These are phyloP conservation scores for Blastomussa wellsi DNA, from an alignment of 92 coral and sea anemone species.

Conservation along the genomic window DNA sequence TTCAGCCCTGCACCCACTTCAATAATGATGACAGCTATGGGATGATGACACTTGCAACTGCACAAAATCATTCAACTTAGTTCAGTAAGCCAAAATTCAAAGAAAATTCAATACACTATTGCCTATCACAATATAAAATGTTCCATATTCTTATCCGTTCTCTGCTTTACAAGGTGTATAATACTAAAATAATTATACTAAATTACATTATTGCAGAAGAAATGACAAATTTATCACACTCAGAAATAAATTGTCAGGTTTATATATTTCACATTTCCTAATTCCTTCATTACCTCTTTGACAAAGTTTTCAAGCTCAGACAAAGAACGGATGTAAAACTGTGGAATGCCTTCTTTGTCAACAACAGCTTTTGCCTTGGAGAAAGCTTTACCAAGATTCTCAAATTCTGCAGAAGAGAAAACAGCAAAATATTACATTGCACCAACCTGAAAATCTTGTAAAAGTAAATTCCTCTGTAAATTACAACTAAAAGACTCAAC, in stretches of 20 bases:
- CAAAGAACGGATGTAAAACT: conserved; percentile 77
- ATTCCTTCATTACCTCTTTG: conserved; percentile 72
- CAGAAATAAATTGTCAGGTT: not conserved
- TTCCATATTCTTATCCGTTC: no score
- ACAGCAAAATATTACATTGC: not conserved
- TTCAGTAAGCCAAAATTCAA: no score
- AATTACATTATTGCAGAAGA: not conserved
- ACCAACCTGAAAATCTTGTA: no score
- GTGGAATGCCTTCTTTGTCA: conserved; percentile 97
- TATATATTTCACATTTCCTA: not conserved
- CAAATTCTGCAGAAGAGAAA: conserved; percentile 71
- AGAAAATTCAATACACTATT: no score
- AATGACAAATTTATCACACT: not conserved
- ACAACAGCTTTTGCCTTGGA: conserved; percentile 87
- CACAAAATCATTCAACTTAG: no score
- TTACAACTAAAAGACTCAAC: no score
- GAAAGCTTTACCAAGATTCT: conserved; percentile 93
- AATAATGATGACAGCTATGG: no score
- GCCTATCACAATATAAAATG: no score
- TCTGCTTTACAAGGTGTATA: no score
- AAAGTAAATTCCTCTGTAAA: not conserved
- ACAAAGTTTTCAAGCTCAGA: conserved; percentile 93
- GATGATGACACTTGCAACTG: no score
- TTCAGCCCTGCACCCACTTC: no score
- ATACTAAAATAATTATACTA: no score